Base-by-base conservation (phyloP, 2,888 invertebrate species). In the Cataglyphis altisquamis region DNA sequence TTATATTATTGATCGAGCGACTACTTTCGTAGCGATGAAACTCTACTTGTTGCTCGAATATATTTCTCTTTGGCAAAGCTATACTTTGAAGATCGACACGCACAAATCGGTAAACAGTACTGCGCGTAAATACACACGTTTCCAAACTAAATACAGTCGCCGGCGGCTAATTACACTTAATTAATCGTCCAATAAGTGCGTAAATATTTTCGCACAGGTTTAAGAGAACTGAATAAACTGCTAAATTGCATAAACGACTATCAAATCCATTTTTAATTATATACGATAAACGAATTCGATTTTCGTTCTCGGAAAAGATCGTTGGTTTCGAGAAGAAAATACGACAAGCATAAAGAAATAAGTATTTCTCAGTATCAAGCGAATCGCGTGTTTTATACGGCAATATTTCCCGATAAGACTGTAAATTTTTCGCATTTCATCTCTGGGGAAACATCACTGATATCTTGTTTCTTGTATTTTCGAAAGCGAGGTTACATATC, bases 1-100 rank as follows among this genome's bases (percentile, higher is more conserved):
- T 62, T 70, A 62, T 48, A 70, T 78, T 78, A 78, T 80, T 80
- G 78, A 77, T 55, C 39, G 55, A 64, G 15, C 64, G 64, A 45
- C n/a, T 66, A 39, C 39, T 55, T 39, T 39, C 18, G 45, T 21
- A 70, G 77, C n/a, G n/a, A 62, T 45, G 32, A 18, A 5, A 5
- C 25, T 57, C 68, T 70, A 80, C 78, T 70, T 80, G 70, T 70
- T 62, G 78, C 60, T 70, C 25, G 41, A 45, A 70, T 68, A 15
- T 48, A 68, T 77, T 67, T 32, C 45, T 67, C 77, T 77, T 66
- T 39, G 25, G 75, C 52, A 3, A 39, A 9, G 1, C 18, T 55
- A 8, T 12, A 21, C 68, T 57, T 52, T 45, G 21, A 41, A 15
- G 32, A 68, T 32, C 29, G 21, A 5, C 18, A 32, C 36, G 55